Evolutionary conservation across 2,888 invertebrate genomes (phyloP), one percentile per base, ranked within the genome.

Genomic region (Exephanes ischioxanthus): DNA sequence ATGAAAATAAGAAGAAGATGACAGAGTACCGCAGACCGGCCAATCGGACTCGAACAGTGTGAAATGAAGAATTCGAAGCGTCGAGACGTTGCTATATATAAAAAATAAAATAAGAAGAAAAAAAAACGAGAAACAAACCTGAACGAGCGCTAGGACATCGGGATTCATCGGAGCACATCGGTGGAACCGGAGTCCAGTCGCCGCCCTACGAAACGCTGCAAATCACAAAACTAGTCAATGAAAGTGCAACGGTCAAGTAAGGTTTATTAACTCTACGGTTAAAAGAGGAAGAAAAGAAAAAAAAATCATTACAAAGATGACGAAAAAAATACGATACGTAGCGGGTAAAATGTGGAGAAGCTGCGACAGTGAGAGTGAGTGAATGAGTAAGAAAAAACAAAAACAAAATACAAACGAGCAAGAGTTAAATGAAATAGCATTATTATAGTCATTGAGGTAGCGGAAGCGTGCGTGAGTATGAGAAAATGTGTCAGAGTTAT

Each of bases 151-250:
- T 71, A 55, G 71, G 79, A 80, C 79, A 72, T 80, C 79, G 71
- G 63, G 71, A 79, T 79, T 45, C 78, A 70, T 80, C 79, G 37
- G 53, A 67, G 33, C 53, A 51, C 61, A 72, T 55, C 53, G 71
- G 71, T 72, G 71, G 63, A 80, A 80, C 79, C 71, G 79, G 63
- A 72, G 79, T 80, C 63, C 41, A 26, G 67, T 63, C 61, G 79
- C 66, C 68, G 73, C 76, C 82, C 77, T 80, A 82, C 73, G 80
- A 83, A 80, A 88, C 85, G 89, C 88, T 85, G 86, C 88, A 88
- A 90, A 92, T 90, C 92, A 93, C 90, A 89, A 93, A 94, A 93
- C 94, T 94, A 94, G 94, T 94, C 94, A 94, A 94, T 94, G 91
- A 93, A 93, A 94, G 94, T 94, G 94, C 94, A 94, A 94, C 94